Conservation (phyloP, 2,797 vertebrate genomes). For the Sus cebifrons region DNA sequence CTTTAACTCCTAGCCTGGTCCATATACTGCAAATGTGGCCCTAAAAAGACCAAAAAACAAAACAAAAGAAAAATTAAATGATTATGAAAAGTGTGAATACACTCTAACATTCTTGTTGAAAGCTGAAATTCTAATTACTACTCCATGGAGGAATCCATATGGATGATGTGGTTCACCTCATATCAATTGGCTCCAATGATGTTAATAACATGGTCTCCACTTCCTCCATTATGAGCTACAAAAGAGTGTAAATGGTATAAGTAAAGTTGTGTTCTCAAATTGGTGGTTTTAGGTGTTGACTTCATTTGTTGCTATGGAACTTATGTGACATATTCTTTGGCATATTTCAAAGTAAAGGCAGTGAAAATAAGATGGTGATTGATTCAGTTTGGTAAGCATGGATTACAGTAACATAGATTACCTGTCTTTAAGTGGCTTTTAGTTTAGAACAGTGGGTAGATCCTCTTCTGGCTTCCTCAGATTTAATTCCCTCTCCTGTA, state of each 20-base stretch:
- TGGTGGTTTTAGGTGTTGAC: neutral
- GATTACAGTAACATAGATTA: neutral
- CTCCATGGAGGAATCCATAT: neutral
- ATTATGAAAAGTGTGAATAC: neutral
- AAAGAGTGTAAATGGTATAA: neutral
- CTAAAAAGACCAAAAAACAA: too few relatives aligned
- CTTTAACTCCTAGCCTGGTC: too few relatives aligned
- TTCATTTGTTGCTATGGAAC: neutral
- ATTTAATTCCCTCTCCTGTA: neutral
- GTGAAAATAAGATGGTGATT: neutral
- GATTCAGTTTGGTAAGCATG: neutral
- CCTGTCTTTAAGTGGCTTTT: neutral
- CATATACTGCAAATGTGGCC: too few relatives aligned
- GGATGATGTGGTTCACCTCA: neutral
- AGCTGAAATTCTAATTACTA: constrained; percentile 32
- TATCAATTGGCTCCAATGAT: neutral
- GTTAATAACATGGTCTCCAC: neutral
- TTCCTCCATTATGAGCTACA: neutral
- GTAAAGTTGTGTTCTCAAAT: neutral
- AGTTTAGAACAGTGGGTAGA: neutral
- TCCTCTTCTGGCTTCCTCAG: neutral
- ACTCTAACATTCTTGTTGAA: neutral
- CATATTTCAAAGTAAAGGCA: constrained; percentile 16
- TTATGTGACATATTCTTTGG: neutral
- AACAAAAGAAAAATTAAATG: neutral